Conservation (phyloP, 1,140 invertebrate species). For the Pectinophora gossypiella region DNA sequence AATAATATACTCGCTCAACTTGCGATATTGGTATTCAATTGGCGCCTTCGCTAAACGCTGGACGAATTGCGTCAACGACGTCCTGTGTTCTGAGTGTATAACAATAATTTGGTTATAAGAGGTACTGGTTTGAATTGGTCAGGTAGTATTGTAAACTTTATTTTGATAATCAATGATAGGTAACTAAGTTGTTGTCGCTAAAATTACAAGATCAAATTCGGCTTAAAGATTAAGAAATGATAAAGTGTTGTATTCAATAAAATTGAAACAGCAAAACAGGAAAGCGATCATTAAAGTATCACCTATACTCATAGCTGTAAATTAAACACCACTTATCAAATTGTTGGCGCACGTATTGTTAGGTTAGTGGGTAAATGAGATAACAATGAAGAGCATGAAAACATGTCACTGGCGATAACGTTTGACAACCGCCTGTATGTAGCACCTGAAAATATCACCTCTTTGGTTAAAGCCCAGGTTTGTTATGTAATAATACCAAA, state of each 20-base stretch:
- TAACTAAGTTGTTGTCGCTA: too few species aligned
- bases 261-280: constrained; percentile 22
- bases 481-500: too few species aligned
- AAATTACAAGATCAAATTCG: too few species aligned
- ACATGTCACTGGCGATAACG: constrained; percentile 18
- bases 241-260: too few species aligned
- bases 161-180: too few species aligned
- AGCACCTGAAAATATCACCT: too few species aligned
- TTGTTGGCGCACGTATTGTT: constrained; percentile 26
- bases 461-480: too few species aligned
- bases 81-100: constrained; percentile 12
- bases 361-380: constrained; percentile 54
- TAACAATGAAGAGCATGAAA: constrained; percentile 32
- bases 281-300: constrained; percentile 30
- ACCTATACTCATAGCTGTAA: constrained; percentile 17
- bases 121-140: too few species aligned
- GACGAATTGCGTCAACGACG: not conserved
- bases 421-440: too few species aligned
- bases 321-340: constrained; percentile 35
- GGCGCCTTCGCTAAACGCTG: not conserved
- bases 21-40: constrained; percentile 7
- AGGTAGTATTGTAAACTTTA: too few species aligned
- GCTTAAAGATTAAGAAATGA: too few species aligned
- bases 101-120: too few species aligned
- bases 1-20: constrained; percentile 23